Conservation (phyloP, 2,888 invertebrate genomes). For the Metallyticus violacea region DNA sequence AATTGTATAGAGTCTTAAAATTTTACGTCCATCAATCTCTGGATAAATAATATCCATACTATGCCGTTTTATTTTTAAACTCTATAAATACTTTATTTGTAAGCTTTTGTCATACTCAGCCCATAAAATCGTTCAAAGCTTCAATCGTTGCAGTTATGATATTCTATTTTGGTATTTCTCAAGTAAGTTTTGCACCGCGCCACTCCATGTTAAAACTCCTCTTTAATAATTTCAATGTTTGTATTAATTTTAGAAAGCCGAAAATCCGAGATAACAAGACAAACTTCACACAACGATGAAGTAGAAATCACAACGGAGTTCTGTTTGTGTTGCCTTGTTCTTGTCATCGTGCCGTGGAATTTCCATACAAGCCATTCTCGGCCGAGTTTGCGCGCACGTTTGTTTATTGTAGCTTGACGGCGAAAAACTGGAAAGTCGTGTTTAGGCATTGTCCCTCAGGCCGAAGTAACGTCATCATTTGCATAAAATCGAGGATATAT, state of each 20-base stretch:
- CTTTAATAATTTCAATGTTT: not conserved
- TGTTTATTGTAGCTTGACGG: not conserved
- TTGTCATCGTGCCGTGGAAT: not conserved
- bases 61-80: too few relatives aligned
- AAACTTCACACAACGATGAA: too few relatives aligned
- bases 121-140: too few relatives aligned
- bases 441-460: not conserved
- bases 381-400: not conserved
- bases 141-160: too few relatives aligned
- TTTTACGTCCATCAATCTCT: too few relatives aligned
- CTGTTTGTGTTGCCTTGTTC: not conserved
- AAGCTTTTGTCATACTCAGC: too few relatives aligned
- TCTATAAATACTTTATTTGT: too few relatives aligned
- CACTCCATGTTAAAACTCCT: not conserved
- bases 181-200: too few relatives aligned
- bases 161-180: too few relatives aligned
- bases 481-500: not conserved
- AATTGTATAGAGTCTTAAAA: too few relatives aligned
- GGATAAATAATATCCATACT: too few relatives aligned
- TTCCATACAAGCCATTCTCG: not conserved
- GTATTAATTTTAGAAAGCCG: constrained; percentile 23
- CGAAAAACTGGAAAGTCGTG: not conserved
- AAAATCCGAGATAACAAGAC: constrained; percentile 20
- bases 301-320: too few relatives aligned
- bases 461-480: not conserved